A percentile compares a stretch with the other conserved stretches of the same genome.
Evolutionary conservation across 2,797 vertebrate species (phyloP).

Genomic region (Sphenopsis melanotis): DNA sequence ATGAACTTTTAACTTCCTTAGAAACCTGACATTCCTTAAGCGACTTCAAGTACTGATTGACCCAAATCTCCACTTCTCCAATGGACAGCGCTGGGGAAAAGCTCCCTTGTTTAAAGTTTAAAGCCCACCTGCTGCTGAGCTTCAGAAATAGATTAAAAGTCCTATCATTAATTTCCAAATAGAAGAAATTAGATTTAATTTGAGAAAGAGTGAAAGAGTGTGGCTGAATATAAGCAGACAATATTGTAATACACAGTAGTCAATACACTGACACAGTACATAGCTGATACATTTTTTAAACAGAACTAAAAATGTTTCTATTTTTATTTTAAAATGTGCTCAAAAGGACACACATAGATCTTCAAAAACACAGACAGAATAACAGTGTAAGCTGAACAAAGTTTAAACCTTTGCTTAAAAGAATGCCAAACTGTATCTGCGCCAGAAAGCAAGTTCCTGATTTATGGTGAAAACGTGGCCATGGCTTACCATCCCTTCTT

Average conservation of each 20-base stretch:
- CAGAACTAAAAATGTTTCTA: not conserved
- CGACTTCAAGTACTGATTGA: not conserved
- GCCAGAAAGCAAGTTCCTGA: not conserved
- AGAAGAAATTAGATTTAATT: not conserved
- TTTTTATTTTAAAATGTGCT: not conserved
- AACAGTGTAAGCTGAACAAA: not conserved
- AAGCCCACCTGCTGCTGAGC: not conserved
- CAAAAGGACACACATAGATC: not conserved
- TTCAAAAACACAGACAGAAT: not conserved
- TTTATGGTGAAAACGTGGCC: not conserved
- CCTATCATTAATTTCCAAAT: not conserved
- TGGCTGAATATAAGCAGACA: not conserved
- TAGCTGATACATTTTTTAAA: not conserved
- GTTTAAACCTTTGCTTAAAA: not conserved
- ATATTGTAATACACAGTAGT: fast-evolving
- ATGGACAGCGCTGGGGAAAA: not conserved
- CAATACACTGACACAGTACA: not conserved
- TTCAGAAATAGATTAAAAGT: not conserved
- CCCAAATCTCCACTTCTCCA: not conserved
- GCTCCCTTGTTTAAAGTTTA: not conserved
- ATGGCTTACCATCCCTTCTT: not conserved
- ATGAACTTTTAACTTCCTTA: not conserved
- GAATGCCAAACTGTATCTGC: not conserved
- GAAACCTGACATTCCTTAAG: not conserved
- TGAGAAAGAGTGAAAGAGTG: not conserved